Base-by-base conservation (phyloP, 1,140 invertebrate genomes). In the Brachionus sp. region DNA sequence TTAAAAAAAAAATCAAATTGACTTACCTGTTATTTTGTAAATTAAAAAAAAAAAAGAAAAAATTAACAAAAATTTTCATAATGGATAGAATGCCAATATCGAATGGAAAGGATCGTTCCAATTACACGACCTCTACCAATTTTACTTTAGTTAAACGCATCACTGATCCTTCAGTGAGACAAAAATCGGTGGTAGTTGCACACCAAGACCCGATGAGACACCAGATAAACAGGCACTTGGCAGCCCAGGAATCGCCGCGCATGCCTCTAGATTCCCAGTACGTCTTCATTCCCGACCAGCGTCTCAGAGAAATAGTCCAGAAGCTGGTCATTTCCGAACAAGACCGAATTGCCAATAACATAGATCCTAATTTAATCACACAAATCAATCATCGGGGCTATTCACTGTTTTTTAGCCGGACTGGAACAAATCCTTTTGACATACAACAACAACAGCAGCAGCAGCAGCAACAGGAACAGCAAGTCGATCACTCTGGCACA, bases 281-380 rank as follows among this genome's bases (percentile, higher is more conserved):
- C 25, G 46, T 62, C 6, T 25, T 39, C 50, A 80, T 80, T 7
- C 77, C 33, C 1, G 77, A 80, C 42, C 77, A 66, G 33, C 33
- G 77, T 16, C 29, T 80, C 3, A 80, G 77, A 62, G 77, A 80
- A 62, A 80, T 80, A 66, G 50, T 80, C 42, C 50, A 80, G 35
- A 57, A 66, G 39, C 57, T 80, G 25, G 50, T 80, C 25, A 44
- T 13, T 19, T 80, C 77, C 1, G 77, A 80, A 33, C 33, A 66
- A 37, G 77, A 80, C 19, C 77, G 77, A 12, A 35, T 66, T 2
- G 50, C 33, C 16, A 80, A 80, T 12, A 66, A 66, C 10, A 23
- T 80, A 13, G 77, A 80, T 35, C 77, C 77, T 12, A 66, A 62
- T 25, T 57, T 80, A 35, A 62, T 80, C 3, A 80, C 77, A 33